Percentiles rank a stretch among this genome's conserved stretches.
These are phyloP conservation scores for Drosophila birchii DNA, from an alignment of 2,888 invertebrate genomes.

Conservation along the genomic window DNA sequence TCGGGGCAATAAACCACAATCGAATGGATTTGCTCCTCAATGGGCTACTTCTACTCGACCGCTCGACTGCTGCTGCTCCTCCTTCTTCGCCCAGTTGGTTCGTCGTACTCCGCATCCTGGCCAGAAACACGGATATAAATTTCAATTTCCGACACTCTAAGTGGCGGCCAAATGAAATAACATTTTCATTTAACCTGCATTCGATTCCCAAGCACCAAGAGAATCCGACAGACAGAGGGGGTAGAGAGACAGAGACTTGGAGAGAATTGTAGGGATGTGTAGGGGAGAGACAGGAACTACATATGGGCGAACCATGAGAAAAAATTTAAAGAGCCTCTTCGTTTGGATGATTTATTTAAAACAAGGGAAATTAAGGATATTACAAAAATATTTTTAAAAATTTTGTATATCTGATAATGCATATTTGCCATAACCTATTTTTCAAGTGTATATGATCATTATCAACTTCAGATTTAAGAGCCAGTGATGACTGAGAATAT, in stretches of 20 bases:
- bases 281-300: constrained; percentile 10
- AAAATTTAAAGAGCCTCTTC: not conserved
- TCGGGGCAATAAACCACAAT: constrained; percentile 77
- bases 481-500: constrained; percentile 24
- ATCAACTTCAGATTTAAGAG: constrained; percentile 50
- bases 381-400: not conserved
- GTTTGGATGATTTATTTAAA: not conserved
- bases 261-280: constrained; percentile 15
- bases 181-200: constrained; percentile 81
- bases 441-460: constrained; percentile 53
- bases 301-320: constrained; percentile 19
- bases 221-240: constrained; percentile 21
- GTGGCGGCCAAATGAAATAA: constrained; percentile 80
- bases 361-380: not conserved
- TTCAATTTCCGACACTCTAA: constrained; percentile 81
- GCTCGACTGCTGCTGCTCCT: constrained; percentile 4
- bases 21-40: constrained; percentile 71
- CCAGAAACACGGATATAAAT: constrained; percentile 81
- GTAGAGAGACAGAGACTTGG: not conserved
- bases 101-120: constrained; percentile 37
- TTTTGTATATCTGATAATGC: not conserved
- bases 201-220: constrained; percentile 66
- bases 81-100: constrained; percentile 17
- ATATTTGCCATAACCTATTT: not conserved
- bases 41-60: constrained; percentile 40